A percentile compares a stretch with the other conserved stretches of the same genome.
These are phyloP conservation scores for Heterodera schachtii DNA, from an alignment of 1,140 invertebrate species.

Conservation along the genomic window DNA sequence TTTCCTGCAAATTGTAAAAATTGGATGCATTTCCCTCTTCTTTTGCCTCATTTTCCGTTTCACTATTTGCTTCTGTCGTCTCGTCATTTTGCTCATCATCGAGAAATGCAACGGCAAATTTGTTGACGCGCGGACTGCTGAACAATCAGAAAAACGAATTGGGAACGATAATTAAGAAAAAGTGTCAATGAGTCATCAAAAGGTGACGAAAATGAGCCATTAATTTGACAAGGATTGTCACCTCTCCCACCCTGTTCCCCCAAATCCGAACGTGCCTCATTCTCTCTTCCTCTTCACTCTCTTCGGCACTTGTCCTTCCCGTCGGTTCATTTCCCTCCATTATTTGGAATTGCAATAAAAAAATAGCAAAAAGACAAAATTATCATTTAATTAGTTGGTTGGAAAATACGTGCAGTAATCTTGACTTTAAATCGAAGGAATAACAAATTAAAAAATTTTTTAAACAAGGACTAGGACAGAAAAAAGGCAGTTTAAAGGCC, in stretches of 20 bases:
- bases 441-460: constrained; percentile 4
- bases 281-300: background rate
- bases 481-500: background rate
- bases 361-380: background rate
- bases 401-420: no score
- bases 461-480: background rate
- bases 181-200: no score
- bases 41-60: background rate
- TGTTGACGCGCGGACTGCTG: constrained; percentile 25
- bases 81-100: constrained; percentile 14
- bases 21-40: background rate
- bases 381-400: background rate
- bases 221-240: background rate
- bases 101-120: constrained; percentile 30
- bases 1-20: background rate
- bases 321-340: background rate
- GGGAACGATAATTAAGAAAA: no score
- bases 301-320: constrained; percentile 1
- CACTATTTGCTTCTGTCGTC: background rate
- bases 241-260: background rate
- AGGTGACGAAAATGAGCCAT: background rate
- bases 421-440: no score
- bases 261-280: background rate
- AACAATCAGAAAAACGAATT: background rate
- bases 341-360: background rate